These are phyloP conservation scores for Lamprotornis superbus DNA, from an alignment of 2,113 vertebrate species.

Conservation along the genomic window DNA sequence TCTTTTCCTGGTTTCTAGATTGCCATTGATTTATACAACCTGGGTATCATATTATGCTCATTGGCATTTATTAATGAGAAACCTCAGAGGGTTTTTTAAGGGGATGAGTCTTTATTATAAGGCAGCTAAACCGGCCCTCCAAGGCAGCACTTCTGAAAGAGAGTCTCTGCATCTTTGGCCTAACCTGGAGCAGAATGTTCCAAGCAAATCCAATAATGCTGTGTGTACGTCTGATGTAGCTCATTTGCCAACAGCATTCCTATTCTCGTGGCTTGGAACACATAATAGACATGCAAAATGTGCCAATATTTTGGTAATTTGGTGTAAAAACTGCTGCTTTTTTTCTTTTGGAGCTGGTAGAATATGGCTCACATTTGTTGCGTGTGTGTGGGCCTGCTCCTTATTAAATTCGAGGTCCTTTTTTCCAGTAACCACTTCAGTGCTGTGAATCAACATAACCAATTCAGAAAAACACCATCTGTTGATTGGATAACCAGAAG, in stretches of 20 bases:
- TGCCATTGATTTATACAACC: not conserved
- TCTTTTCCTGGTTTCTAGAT: conserved; percentile 1
- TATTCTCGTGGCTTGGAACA: not conserved
- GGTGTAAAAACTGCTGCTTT: not conserved
- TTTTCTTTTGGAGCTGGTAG: not conserved
- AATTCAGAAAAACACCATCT: conserved; percentile 74
- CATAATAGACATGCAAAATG: not conserved
- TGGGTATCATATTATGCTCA: not conserved
- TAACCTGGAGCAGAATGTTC: not conserved
- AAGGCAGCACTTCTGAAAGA: not conserved
- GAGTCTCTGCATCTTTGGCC: not conserved
- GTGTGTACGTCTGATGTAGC: not conserved
- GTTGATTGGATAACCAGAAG: conserved; percentile 68
- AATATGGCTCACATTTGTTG: not conserved
- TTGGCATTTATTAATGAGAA: conserved; percentile 1
- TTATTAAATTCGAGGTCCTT: not conserved
- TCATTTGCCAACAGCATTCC: not conserved
- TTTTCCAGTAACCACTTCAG: conserved; percentile 58
- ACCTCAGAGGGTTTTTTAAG: not conserved
- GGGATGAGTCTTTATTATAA: not conserved
- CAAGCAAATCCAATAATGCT: not conserved
- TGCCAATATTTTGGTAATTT: conserved; percentile 14
- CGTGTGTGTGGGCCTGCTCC: not conserved
- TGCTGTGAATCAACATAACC: conserved; percentile 26
- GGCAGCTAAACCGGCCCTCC: not conserved